Conservation (phyloP, 2,888 invertebrate species). For the Polydrusus tereticollis region DNA sequence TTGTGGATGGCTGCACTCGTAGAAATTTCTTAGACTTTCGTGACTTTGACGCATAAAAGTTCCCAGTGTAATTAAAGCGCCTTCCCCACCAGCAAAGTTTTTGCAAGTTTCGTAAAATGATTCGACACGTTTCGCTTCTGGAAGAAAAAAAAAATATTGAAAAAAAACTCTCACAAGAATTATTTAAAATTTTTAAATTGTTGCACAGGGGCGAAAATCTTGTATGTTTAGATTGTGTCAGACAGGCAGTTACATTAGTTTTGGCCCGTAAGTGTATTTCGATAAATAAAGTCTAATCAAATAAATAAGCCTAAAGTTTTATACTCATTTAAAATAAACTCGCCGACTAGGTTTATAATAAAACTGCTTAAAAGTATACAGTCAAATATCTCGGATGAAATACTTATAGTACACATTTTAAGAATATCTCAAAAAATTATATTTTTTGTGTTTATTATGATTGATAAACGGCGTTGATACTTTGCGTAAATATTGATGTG, state of each 20-base stretch:
- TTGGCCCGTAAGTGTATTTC: no score
- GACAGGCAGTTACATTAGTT: no score
- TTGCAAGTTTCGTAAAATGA: conserved; percentile 78
- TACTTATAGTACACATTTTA: conserved; percentile 7
- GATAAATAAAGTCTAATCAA: no score
- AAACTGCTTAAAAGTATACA: background rate
- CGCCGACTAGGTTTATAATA: background rate
- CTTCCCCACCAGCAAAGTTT: conserved; percentile 61
- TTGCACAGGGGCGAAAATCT: no score
- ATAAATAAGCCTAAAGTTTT: background rate
- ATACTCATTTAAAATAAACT: conserved; percentile 23
- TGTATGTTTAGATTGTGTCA: no score
- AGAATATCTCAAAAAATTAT: background rate
- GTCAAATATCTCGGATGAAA: background rate
- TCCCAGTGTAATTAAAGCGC: conserved; percentile 75
- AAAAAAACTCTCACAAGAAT: no score
- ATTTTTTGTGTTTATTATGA: conserved; percentile 2
- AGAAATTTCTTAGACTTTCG: conserved; percentile 83
- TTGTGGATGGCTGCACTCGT: conserved; percentile 93
- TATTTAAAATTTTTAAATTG: no score
- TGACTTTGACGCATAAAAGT: conserved; percentile 92
- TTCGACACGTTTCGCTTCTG: conserved; percentile 89
- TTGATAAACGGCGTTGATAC: background rate
- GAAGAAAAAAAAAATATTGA: conserved; percentile 54
- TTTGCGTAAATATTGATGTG: background rate